A percentile compares a stretch with the other conserved stretches of the same genome.
Conservation (phyloP, 1,140 invertebrate species). For the Andricus grossulariae region DNA sequence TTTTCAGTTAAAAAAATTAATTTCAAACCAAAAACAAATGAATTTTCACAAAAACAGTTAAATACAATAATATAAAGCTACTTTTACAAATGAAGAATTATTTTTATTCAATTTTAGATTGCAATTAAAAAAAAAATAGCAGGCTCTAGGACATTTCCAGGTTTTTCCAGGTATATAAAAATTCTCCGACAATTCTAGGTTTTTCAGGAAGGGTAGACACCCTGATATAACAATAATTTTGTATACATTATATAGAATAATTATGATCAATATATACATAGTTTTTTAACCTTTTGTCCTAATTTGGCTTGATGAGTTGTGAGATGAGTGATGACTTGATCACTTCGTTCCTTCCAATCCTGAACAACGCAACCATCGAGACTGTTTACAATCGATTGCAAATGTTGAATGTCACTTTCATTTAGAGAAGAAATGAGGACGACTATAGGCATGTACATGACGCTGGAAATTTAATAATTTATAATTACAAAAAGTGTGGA, state of each 20-base stretch:
- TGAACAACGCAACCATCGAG: slow-evolving; percentile 9
- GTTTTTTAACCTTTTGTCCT: slow-evolving; percentile 79
- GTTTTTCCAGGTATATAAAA: too few relatives aligned
- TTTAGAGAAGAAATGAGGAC: slow-evolving; percentile 1
- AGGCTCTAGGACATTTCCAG: too few relatives aligned
- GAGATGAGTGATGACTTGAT: slow-evolving; percentile 70
- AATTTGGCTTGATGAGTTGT: slow-evolving; percentile 82
- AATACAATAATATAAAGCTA: too few relatives aligned
- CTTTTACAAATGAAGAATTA: too few relatives aligned
- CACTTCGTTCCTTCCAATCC: background rate
- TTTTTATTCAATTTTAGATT: too few relatives aligned
- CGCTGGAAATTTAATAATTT: background rate
- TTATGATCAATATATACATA: background rate
- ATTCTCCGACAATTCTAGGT: too few relatives aligned
- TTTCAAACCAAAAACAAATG: too few relatives aligned
- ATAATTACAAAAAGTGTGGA: background rate
- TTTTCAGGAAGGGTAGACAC: too few relatives aligned
- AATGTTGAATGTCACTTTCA: background rate
- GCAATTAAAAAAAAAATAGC: too few relatives aligned
- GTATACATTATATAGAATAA: background rate
- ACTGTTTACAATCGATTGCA: background rate
- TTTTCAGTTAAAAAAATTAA: too few relatives aligned
- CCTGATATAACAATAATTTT: too few relatives aligned
- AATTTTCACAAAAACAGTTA: too few relatives aligned
- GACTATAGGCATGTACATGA: background rate